Conservation (phyloP, 2,888 invertebrate species). For the Oligia fasciuncula region DNA sequence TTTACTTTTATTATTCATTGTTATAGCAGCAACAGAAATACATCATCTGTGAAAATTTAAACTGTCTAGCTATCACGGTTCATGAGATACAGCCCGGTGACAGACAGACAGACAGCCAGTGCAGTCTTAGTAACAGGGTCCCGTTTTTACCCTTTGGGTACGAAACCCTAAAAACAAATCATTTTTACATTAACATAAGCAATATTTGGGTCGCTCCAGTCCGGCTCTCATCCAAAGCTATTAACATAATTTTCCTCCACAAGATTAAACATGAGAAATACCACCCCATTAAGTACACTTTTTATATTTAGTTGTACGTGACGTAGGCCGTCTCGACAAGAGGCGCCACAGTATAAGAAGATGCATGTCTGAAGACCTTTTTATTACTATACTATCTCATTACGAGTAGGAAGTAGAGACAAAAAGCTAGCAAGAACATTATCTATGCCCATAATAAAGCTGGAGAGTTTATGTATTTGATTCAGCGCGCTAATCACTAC, state of each 20-base stretch:
- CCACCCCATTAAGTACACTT: slow-evolving; percentile 30
- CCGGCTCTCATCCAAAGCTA: neutral
- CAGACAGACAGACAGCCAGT: too few species aligned
- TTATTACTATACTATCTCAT: slow-evolving; percentile 25
- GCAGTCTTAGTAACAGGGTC: too few species aligned
- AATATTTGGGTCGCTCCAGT: neutral
- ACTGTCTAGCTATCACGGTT: too few species aligned
- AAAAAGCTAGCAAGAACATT: neutral
- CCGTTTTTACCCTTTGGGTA: too few species aligned
- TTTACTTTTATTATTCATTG: too few species aligned
- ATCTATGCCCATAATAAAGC: neutral
- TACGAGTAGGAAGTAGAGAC: slow-evolving; percentile 3
- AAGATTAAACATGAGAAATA: slow-evolving; percentile 23
- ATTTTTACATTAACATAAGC: neutral
- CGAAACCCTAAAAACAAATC: neutral
- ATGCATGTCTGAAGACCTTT: slow-evolving; percentile 21
- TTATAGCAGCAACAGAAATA: too few species aligned
- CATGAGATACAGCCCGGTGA: too few species aligned
- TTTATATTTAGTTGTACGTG: slow-evolving; percentile 30
- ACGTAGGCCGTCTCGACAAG: slow-evolving; percentile 17
- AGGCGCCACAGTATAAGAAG: slow-evolving; percentile 31
- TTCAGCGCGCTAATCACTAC: neutral
- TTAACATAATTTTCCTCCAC: neutral
- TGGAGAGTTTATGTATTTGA: too few species aligned
- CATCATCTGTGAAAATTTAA: too few species aligned